A percentile compares a stretch with the other conserved stretches of the same genome.
Evolutionary conservation across 2,888 invertebrate genomes (phyloP).

Genomic region (Maniola hyperantus): DNA sequence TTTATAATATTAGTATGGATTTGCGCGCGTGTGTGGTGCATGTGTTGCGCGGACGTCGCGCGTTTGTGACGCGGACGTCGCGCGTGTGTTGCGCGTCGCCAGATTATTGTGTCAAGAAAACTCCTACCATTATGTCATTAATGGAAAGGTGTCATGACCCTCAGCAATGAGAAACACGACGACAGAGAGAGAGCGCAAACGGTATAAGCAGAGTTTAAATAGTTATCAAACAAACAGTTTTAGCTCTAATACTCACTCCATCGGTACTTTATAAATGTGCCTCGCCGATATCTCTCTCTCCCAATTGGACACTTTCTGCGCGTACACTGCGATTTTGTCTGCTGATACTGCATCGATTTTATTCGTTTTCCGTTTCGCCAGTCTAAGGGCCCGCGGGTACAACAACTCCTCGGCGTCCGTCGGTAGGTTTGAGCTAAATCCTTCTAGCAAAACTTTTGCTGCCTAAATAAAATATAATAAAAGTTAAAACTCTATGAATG

Average conservation of each 20-base stretch:
- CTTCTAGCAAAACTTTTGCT: constrained; percentile 68
- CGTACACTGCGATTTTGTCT: constrained; percentile 45
- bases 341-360: constrained; percentile 48
- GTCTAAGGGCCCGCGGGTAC: constrained; percentile 59
- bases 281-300: constrained; percentile 60
- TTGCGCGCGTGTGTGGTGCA: too few relatives aligned
- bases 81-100: too few relatives aligned
- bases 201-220: too few relatives aligned
- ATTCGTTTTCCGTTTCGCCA: constrained; percentile 59
- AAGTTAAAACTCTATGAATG: neutral
- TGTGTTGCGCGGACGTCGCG: too few relatives aligned
- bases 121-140: too few relatives aligned
- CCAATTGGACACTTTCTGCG: constrained; percentile 40
- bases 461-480: constrained; percentile 56
- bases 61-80: too few relatives aligned
- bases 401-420: constrained; percentile 61
- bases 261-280: constrained; percentile 65
- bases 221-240: too few relatives aligned
- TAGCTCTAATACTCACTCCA: constrained; percentile 60
- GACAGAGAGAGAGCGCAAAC: too few relatives aligned
- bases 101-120: too few relatives aligned
- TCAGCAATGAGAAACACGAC: too few relatives aligned
- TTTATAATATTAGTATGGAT: too few relatives aligned
- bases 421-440: constrained; percentile 57
- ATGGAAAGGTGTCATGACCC: too few relatives aligned